Conservation (phyloP, 1,140 invertebrate genomes). For the Tenebrio molitor region DNA sequence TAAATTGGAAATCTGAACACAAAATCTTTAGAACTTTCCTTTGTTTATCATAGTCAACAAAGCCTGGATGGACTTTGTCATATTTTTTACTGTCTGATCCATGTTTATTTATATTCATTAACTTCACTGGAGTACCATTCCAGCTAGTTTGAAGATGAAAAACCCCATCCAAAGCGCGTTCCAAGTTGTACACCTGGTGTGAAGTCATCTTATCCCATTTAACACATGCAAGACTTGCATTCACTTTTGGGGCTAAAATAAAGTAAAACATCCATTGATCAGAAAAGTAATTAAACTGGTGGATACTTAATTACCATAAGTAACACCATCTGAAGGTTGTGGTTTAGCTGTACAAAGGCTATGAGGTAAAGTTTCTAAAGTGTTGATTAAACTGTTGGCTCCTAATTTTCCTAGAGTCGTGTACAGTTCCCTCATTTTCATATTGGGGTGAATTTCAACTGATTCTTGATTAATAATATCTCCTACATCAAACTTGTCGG, state of each 20-base stretch:
- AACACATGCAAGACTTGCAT: slow-evolving; percentile 71
- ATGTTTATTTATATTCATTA: slow-evolving; percentile 70
- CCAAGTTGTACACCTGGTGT: slow-evolving; percentile 74
- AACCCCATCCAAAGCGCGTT: slow-evolving; percentile 76
- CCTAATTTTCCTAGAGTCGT: slow-evolving; percentile 77
- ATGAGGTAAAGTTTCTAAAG: slow-evolving; percentile 73
- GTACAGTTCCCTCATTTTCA: slow-evolving; percentile 78
- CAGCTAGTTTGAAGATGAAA: slow-evolving; percentile 75
- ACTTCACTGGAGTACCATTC: slow-evolving; percentile 71
- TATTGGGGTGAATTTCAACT: slow-evolving; percentile 73
- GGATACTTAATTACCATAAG: slow-evolving; percentile 73
- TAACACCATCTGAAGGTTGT: slow-evolving; percentile 74
- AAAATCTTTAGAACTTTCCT: slow-evolving; percentile 70
- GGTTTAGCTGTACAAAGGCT: slow-evolving; percentile 71
- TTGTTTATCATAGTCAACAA: slow-evolving; percentile 69
- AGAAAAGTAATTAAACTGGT: too few relatives aligned
- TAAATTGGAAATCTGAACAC: slow-evolving; percentile 71
- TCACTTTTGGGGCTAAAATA: slow-evolving; percentile 81
- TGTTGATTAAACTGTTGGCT: slow-evolving; percentile 76
- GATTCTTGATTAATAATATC: slow-evolving; percentile 80
- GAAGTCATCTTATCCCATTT: slow-evolving; percentile 76
- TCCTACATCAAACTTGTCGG: slow-evolving; percentile 90
- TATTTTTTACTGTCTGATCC: slow-evolving; percentile 51
- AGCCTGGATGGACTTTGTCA: slow-evolving; percentile 63
- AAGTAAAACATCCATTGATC: neutral